Conservation (phyloP, 1,140 invertebrate genomes). For the Anoplophora glabripennis region DNA sequence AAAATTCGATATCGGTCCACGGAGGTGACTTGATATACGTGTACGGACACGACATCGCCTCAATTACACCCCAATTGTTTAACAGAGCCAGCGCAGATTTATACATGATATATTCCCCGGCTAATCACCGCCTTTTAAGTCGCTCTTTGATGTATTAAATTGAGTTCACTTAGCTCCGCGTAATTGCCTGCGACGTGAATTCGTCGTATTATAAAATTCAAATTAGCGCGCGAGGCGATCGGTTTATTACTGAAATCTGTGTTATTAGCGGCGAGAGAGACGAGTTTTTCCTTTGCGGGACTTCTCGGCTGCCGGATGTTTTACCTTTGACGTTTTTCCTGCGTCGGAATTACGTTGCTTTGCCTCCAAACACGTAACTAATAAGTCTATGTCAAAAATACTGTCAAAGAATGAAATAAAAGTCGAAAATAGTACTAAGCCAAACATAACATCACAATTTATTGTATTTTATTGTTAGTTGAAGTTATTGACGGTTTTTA, state of each 20-base stretch:
- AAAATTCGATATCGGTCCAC: constrained; percentile 2
- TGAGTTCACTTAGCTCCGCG: constrained; percentile 6
- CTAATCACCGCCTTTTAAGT: constrained; percentile 7
- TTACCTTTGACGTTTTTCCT: too few species aligned
- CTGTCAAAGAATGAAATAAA: too few species aligned
- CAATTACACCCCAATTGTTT: constrained; percentile 4
- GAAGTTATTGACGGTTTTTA: too few species aligned
- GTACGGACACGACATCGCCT: not conserved
- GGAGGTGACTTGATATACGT: not conserved
- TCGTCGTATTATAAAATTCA: not conserved
- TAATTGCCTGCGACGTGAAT: constrained; percentile 4
- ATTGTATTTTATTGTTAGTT: too few species aligned
- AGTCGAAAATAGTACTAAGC: too few species aligned
- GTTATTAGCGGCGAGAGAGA: not conserved
- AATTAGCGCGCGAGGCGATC: not conserved
- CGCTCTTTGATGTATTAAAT: constrained; percentile 10
- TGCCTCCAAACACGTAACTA: too few species aligned
- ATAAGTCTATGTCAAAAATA: too few species aligned
- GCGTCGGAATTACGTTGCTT: too few species aligned
- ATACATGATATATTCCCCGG: not conserved
- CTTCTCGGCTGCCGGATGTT: too few species aligned
- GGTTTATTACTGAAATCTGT: not conserved
- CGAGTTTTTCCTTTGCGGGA: too few species aligned
- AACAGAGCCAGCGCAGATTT: not conserved
- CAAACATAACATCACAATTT: too few species aligned